Conservation (phyloP, 2,797 vertebrate species). For the Oryzias dopingdopingensis region DNA sequence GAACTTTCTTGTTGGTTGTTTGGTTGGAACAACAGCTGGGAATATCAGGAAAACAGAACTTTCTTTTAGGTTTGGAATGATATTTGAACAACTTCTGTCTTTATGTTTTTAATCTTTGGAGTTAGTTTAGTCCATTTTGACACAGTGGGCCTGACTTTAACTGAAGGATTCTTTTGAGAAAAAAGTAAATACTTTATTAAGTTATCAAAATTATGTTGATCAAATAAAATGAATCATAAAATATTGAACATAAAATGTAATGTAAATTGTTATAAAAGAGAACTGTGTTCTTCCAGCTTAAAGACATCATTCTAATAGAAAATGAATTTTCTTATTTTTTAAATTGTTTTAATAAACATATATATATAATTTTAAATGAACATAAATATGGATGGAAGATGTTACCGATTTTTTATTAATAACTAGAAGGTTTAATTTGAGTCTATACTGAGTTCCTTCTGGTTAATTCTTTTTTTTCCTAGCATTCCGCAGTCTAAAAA, state of each 20-base stretch:
- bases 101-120: conserved; percentile 10
- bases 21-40: conserved; percentile 47
- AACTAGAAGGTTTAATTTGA: too few relatives aligned
- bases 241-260: not conserved
- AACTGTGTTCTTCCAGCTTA: too few relatives aligned
- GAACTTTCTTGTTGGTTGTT: conserved; percentile 56
- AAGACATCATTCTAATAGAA: too few relatives aligned
- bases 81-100: conserved; percentile 21
- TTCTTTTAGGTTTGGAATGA: conserved; percentile 27
- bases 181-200: not conserved
- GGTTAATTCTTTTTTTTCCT: too few relatives aligned
- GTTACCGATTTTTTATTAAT: too few relatives aligned
- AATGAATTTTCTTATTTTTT: too few relatives aligned
- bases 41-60: conserved; percentile 18
- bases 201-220: not conserved
- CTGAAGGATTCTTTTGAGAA: not conserved
- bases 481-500: conserved; percentile 13
- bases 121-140: not conserved
- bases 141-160: not conserved
- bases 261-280: not conserved
- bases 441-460: too few relatives aligned
- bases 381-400: too few relatives aligned
- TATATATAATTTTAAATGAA: too few relatives aligned
- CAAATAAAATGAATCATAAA: not conserved
- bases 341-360: too few relatives aligned